These are phyloP conservation scores for Syndactyla subalaris DNA, from an alignment of 2,797 vertebrate species.

Conservation along the genomic window DNA sequence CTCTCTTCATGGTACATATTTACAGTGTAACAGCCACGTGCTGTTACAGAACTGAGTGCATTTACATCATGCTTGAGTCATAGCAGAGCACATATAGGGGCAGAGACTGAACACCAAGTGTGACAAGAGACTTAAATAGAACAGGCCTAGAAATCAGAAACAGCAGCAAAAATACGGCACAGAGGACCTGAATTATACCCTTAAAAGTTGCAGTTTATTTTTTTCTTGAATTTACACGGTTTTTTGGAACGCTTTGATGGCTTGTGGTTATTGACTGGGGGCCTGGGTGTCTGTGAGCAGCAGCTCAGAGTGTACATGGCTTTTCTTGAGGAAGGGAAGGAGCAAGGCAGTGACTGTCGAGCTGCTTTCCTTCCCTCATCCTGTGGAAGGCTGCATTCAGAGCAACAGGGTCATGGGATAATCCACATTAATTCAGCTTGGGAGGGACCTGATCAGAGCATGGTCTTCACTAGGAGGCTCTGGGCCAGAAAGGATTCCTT, in stretches of 20 bases:
- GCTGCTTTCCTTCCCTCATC: neutral
- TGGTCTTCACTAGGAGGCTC: neutral
- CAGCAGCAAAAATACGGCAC: slow-evolving; percentile 34
- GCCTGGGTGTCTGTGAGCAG: neutral
- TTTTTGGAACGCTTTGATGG: neutral
- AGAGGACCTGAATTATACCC: neutral
- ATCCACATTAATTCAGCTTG: neutral
- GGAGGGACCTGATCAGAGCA: neutral
- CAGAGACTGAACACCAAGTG: slow-evolving; percentile 45
- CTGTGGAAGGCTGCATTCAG: neutral
- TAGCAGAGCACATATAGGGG: slow-evolving; percentile 54
- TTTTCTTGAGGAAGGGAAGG: neutral
- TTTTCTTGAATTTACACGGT: neutral
- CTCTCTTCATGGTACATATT: slow-evolving; percentile 90
- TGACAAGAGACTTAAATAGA: slow-evolving; percentile 46
- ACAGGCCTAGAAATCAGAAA: slow-evolving; percentile 33
- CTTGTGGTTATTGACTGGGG: neutral
- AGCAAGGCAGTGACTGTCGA: neutral
- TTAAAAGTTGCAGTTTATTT: neutral
- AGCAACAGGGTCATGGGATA: neutral
- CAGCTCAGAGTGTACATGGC: neutral
- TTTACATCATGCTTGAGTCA: slow-evolving; percentile 77
- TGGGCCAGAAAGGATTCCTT: neutral
- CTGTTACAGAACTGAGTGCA: slow-evolving; percentile 65
- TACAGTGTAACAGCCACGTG: slow-evolving; percentile 82